Conservation (phyloP, 2,113 vertebrate species). For the Malurus cyaneus region DNA sequence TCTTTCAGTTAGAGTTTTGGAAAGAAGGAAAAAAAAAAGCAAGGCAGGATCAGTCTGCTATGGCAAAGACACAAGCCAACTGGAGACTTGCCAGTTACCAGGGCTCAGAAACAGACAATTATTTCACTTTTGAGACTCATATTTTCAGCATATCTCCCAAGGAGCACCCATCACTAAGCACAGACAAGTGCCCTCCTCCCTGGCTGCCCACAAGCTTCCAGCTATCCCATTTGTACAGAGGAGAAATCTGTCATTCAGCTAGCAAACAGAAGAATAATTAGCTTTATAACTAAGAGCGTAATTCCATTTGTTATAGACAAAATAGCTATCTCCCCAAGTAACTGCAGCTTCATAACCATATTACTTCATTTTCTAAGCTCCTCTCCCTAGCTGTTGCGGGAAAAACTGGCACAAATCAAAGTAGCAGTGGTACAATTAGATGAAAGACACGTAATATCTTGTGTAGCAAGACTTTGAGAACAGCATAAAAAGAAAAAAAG, state of each 20-base stretch:
- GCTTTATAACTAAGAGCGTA: background rate
- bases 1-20: background rate
- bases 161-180: background rate
- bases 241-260: background rate
- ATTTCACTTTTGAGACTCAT: background rate
- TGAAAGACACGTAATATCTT: background rate
- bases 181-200: background rate
- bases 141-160: background rate
- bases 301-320: constrained; percentile 10
- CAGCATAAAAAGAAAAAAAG: background rate
- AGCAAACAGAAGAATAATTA: background rate
- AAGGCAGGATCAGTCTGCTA: background rate
- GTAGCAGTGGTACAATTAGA: background rate
- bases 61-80: background rate
- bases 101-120: background rate
- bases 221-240: background rate
- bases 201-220: background rate
- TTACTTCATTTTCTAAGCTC: background rate
- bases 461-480: background rate
- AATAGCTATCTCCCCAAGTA: constrained; percentile 8
- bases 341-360: background rate
- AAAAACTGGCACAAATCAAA: background rate
- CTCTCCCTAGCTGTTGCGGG: background rate
- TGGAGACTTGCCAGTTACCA: background rate
- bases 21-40: background rate